These are phyloP conservation scores for Neria commutata DNA, from an alignment of 2,888 invertebrate species.

Conservation along the genomic window DNA sequence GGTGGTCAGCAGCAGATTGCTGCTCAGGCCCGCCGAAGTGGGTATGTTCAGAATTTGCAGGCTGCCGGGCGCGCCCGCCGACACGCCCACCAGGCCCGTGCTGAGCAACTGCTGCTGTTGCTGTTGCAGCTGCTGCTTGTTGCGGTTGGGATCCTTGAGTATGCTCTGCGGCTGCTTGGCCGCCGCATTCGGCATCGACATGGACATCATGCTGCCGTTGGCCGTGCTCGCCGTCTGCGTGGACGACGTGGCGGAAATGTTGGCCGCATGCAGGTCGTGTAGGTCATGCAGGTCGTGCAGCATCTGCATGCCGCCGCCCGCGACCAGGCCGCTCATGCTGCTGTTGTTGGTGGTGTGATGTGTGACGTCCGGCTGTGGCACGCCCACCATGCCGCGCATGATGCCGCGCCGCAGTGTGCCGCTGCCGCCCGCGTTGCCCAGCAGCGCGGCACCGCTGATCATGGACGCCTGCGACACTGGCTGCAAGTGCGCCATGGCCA, in stretches of 20 bases:
- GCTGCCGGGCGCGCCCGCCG: conserved; percentile 55
- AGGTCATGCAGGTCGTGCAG: conserved; percentile 40
- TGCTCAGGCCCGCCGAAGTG: conserved; percentile 61
- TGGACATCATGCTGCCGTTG: conserved; percentile 56
- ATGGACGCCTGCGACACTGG: conserved; percentile 53
- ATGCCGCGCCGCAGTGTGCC: conserved; percentile 58
- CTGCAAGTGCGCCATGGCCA: conserved; percentile 56
- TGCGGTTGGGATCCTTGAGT: conserved; percentile 69
- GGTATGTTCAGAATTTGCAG: conserved; percentile 69
- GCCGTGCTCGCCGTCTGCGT: conserved; percentile 57
- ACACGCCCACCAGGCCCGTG: conserved; percentile 46
- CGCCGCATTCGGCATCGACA: conserved; percentile 41
- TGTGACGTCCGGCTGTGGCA: conserved; percentile 61
- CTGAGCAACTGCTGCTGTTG: conserved; percentile 64
- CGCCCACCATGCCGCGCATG: conserved; percentile 57
- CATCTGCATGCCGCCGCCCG: conserved; percentile 34
- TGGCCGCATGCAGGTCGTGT: conserved; percentile 56
- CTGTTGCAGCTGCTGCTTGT: conserved; percentile 65
- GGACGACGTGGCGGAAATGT: conserved; percentile 54
- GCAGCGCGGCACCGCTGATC: conserved; percentile 41
- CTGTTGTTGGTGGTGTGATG: conserved; percentile 55
- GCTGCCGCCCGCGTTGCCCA: conserved; percentile 39
- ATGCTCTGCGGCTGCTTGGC: conserved; percentile 69
- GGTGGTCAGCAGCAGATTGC: conserved; percentile 56
- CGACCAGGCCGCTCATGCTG: conserved; percentile 33